Base-by-base conservation (phyloP, 2,797 vertebrate genomes). In the Galaxias olidus region DNA sequence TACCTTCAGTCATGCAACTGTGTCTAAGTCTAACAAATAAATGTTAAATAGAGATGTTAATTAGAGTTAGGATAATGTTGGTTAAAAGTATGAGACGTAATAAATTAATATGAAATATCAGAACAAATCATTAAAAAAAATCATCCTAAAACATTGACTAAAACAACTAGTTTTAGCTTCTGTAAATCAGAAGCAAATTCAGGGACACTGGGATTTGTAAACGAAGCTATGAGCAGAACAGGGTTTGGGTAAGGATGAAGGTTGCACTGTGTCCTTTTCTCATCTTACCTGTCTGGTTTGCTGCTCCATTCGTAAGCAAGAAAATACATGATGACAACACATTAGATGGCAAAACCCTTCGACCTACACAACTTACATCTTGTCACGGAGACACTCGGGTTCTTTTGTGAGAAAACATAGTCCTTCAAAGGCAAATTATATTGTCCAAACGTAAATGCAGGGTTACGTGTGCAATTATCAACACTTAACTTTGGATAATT, bases 281-380 rank as follows among this genome's bases (percentile, higher is more conserved):
- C 49, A 20, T 90, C 96, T 98, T 95, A 99, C 98, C 97, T 98
- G 96, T 98, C 98, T 77, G 98, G 98, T 93, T 98, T 98, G 94
- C 98, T 99, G 94, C 93, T 98, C 96, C 96, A 93, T 93, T 92
- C 92, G 94, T 93, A 86, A 91, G 95, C 93, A 94, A 90, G 87
- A 88, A 82, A 79, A 87, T 87, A 84, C 92, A 89, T 88, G 90
- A 92, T 87, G 85, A 90, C 73, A 89, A 74, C 83, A 78, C 86
- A 86, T 95, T 94, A 96, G 91, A 85, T 70, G 84, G 83, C 64
- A 79, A 90, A 75, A 88, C 77, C 68, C 76, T 85, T 79, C 74
- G 54, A 61, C 82, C 68, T 84, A 15, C 40, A 60, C 13, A 9
- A 19, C 17, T 18, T 17, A 10, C 17, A 53, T 53, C 51, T 19